These are phyloP conservation scores for Scelioninae gen. 1 DNA, from an alignment of 2,888 invertebrate genomes.

Conservation along the genomic window DNA sequence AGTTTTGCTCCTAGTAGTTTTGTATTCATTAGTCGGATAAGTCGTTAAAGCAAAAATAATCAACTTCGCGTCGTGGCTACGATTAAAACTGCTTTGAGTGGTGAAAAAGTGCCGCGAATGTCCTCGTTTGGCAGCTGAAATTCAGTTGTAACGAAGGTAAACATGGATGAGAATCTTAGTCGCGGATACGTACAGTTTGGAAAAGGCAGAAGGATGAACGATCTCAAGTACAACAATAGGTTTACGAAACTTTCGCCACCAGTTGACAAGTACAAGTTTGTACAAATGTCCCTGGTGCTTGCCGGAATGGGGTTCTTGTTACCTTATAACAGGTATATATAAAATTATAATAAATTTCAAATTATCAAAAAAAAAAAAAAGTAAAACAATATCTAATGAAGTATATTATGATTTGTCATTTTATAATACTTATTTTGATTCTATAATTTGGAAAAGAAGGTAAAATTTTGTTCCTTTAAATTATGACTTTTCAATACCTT, in stretches of 20 bases:
- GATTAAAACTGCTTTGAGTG: background rate
- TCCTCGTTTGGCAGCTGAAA: no score
- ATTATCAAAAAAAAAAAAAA: no score
- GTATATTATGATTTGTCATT: no score
- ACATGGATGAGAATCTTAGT: slow-evolving; percentile 88
- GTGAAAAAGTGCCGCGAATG: slow-evolving; percentile 27
- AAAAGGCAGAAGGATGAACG: slow-evolving; percentile 87
- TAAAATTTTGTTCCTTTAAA: no score
- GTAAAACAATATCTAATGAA: no score
- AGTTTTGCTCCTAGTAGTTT: slow-evolving; percentile 54
- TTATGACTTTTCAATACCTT: no score
- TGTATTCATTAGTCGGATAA: slow-evolving; percentile 56
- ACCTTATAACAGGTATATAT: slow-evolving; percentile 93
- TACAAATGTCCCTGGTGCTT: slow-evolving; percentile 90
- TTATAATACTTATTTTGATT: no score
- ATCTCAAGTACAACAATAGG: slow-evolving; percentile 85
- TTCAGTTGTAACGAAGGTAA: no score
- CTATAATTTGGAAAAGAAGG: no score
- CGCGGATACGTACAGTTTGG: slow-evolving; percentile 87
- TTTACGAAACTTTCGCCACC: slow-evolving; percentile 88
- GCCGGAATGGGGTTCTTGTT: slow-evolving; percentile 95
- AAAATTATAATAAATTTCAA: background rate
- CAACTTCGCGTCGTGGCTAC: background rate
- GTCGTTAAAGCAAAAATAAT: slow-evolving; percentile 12
- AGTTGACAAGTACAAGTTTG: slow-evolving; percentile 89